Conservation (phyloP, 2,797 vertebrate species). For the Vireo griseus region DNA sequence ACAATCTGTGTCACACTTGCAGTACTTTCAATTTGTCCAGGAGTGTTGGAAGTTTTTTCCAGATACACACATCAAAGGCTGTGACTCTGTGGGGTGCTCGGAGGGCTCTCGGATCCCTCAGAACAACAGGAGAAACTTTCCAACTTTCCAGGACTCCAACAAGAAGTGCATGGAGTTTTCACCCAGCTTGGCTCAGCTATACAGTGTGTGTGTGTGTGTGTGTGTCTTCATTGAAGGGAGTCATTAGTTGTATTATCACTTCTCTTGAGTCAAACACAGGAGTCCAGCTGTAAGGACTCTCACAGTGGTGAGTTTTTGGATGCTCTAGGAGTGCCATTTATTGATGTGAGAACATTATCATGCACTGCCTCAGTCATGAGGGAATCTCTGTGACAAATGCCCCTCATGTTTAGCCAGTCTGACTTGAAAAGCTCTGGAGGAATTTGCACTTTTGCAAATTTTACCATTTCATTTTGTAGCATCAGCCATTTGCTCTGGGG, state of each 20-base stretch:
- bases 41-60: too few species aligned
- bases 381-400: background rate
- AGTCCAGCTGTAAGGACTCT: background rate
- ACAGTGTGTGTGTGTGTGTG: background rate
- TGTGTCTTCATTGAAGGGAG: background rate
- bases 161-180: background rate
- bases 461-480: background rate
- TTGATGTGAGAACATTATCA: background rate
- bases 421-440: background rate
- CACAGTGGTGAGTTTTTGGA: background rate
- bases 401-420: background rate
- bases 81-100: too few species aligned
- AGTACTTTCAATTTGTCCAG: too few species aligned
- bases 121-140: too few species aligned
- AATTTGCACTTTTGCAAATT: background rate
- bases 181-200: background rate
- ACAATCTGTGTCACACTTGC: too few species aligned
- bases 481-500: background rate
- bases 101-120: too few species aligned
- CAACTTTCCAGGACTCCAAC: too few species aligned
- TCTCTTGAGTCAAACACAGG: background rate
- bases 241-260: background rate
- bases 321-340: background rate
- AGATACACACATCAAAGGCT: too few species aligned
- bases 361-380: background rate